A percentile compares a stretch with the other conserved stretches of the same genome.
phyloP scores from a whole-genome alignment of 2,797 vertebrate genomes.

The Sarcoramphus papa region DNA sequence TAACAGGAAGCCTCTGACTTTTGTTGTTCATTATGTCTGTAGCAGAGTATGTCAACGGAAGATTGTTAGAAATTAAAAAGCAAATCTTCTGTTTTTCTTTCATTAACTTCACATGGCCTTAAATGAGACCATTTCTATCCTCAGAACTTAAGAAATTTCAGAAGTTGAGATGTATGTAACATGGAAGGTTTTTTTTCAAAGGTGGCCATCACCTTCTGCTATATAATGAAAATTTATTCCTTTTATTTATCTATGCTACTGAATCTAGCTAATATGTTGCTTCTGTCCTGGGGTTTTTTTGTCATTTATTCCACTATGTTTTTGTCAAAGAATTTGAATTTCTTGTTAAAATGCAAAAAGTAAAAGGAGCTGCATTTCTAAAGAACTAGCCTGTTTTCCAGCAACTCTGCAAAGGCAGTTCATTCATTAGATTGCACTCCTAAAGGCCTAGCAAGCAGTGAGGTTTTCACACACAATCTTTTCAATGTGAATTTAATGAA shows the following conservation, averaged over 20 bases:
- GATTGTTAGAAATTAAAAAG: neutral
- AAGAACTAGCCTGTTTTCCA: neutral
- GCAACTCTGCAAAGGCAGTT: neutral
- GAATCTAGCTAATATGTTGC: neutral
- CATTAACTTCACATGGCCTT: neutral
- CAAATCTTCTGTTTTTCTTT: neutral
- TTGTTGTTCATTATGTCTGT: neutral
- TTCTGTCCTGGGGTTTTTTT: neutral
- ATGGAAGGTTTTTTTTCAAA: neutral
- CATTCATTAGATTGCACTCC: neutral
- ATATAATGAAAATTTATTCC: neutral
- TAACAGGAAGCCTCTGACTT: constrained; percentile 29
- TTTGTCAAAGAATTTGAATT: neutral
- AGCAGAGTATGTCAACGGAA: neutral
- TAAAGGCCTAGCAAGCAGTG: neutral
- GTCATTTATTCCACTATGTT: neutral
- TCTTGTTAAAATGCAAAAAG: neutral
- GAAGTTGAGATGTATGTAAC: neutral
- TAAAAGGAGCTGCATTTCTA: neutral
- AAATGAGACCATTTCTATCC: neutral
- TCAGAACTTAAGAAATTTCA: neutral
- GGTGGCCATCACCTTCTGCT: neutral
- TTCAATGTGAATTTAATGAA: neutral
- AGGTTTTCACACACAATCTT: neutral
- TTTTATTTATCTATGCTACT: neutral